phyloP scores from a whole-genome alignment of 2,797 vertebrate species.

The Molossus molossus region DNA sequence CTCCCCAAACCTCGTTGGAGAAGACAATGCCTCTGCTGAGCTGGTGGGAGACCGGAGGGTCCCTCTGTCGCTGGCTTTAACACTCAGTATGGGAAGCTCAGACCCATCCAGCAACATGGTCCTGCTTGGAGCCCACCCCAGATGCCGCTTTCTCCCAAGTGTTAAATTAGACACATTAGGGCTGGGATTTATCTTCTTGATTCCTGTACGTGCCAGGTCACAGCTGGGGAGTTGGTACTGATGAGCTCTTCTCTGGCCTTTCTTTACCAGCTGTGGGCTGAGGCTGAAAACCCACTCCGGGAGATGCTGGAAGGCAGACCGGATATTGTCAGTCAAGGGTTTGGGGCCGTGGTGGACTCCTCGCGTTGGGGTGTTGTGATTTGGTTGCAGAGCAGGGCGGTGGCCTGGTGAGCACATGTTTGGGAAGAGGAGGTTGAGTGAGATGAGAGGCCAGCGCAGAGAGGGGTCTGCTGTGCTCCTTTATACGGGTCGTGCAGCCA shows the following conservation, averaged over 20 bases:
- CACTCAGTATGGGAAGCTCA: not conserved
- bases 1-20: not conserved
- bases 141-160: slow-evolving; percentile 80
- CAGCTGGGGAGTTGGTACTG: slow-evolving; percentile 85
- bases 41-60: not conserved
- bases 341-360: slow-evolving; percentile 76
- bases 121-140: slow-evolving; percentile 86
- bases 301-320: slow-evolving; percentile 86
- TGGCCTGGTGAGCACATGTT: not conserved
- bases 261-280: slow-evolving; percentile 83
- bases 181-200: slow-evolving; percentile 81
- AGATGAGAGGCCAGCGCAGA: not conserved
- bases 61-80: not conserved
- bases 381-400: slow-evolving; percentile 23
- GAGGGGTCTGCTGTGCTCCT: not conserved
- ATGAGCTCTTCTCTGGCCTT: slow-evolving; percentile 84
- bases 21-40: slow-evolving; percentile 1
- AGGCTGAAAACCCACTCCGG: slow-evolving; percentile 84
- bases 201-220: slow-evolving; percentile 81
- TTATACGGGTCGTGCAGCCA: not conserved
- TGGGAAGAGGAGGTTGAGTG: slow-evolving; percentile 42
- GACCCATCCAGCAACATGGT: slow-evolving; percentile 50
- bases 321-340: slow-evolving; percentile 85
- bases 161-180: slow-evolving; percentile 80
- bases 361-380: slow-evolving; percentile 28